These are phyloP conservation scores for Polyodon spathula DNA, from an alignment of 2,113 vertebrate genomes.

Conservation along the genomic window DNA sequence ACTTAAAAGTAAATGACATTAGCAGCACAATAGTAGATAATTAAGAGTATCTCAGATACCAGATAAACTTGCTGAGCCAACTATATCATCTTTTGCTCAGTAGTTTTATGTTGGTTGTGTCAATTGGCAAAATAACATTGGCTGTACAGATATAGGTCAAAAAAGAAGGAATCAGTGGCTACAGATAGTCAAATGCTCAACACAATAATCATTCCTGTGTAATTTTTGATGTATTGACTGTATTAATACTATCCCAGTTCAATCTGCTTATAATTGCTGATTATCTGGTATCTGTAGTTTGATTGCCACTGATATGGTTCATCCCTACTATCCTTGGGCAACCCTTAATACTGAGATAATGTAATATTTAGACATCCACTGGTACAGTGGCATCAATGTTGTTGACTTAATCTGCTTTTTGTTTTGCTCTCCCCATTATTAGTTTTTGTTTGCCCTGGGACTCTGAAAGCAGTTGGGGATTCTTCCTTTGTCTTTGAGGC, in stretches of 20 bases:
- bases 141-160: too few relatives aligned
- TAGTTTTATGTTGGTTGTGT: too few relatives aligned
- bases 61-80: not conserved
- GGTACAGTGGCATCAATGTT: too few relatives aligned
- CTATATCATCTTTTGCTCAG: too few relatives aligned
- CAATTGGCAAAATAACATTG: too few relatives aligned
- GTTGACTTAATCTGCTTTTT: constrained; percentile 13
- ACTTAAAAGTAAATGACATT: not conserved
- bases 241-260: too few relatives aligned
- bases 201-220: too few relatives aligned
- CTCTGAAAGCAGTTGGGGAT: constrained; percentile 87
- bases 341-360: not conserved
- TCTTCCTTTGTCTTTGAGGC: constrained; percentile 88
- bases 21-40: not conserved
- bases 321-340: not conserved
- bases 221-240: too few relatives aligned
- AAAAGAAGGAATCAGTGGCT: too few relatives aligned
- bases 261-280: not conserved
- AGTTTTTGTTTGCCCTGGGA: constrained; percentile 98
- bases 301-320: not conserved
- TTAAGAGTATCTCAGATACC: not conserved
- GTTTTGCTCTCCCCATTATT: constrained; percentile 49
- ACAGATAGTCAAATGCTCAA: too few relatives aligned
- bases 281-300: constrained; percentile 1
- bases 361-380: too few relatives aligned